Percentiles rank a stretch among this genome's conserved stretches.
Conservation (phyloP, 1,140 invertebrate species). For the Ceratitis capitata region DNA sequence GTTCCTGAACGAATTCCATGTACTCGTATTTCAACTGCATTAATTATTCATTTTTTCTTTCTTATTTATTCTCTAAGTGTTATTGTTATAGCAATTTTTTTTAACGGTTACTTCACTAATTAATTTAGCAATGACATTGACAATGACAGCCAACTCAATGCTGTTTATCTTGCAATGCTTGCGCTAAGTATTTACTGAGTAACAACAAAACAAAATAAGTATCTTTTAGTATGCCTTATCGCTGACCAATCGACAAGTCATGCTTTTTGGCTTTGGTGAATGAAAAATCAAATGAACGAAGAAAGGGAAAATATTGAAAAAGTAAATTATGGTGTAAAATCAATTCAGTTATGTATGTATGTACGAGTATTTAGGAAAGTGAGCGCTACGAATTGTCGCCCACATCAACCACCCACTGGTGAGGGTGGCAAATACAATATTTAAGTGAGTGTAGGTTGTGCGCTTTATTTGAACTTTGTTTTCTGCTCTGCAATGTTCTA, state of each 20-base stretch:
- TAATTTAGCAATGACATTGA: constrained; percentile 31
- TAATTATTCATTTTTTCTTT: background rate
- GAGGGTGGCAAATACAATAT: too few species aligned
- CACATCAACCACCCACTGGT: background rate
- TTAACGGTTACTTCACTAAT: background rate
- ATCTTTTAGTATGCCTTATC: background rate
- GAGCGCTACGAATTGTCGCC: too few species aligned
- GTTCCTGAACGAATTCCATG: too few species aligned
- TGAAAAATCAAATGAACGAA: background rate
- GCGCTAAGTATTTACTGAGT: background rate
- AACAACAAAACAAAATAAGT: too few species aligned
- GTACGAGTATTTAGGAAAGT: too few species aligned
- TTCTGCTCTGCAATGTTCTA: background rate
- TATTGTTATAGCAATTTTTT: background rate
- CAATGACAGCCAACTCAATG: background rate
- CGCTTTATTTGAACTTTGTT: background rate
- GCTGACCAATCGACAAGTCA: background rate
- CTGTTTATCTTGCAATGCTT: background rate
- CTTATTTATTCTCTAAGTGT: background rate
- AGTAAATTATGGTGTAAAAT: background rate
- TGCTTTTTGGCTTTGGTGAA: background rate
- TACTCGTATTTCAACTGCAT: background rate
- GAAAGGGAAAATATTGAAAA: background rate
- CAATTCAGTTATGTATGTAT: background rate
- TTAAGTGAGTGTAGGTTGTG: background rate